Base-by-base conservation (phyloP, 2,888 invertebrate species). In the Cosmia trapezina region DNA sequence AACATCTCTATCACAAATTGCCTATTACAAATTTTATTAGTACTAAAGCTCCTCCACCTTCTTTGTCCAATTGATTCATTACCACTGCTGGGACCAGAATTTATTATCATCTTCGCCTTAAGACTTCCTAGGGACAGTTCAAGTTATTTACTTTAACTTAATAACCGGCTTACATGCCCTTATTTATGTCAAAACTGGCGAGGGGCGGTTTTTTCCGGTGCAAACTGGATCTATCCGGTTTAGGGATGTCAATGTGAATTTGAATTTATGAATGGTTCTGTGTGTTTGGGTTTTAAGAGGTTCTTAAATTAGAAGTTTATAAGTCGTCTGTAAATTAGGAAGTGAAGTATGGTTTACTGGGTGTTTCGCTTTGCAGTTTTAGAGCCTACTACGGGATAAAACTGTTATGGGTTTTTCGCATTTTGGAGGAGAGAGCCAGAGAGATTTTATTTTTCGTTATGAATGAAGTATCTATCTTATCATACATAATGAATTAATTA, bases 61-160 rank as follows among this genome's bases (percentile, higher is more conserved):
- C 73, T 76, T 81, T 82, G 73, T 81, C 57, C 85, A 62, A 85
- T 86, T 80, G 86, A 86, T 85, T 85, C 82, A 86, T 86, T 86
- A 83, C 85, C 70, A 60, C 57, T 70, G 84, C 37, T 70, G 71
- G 80, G 83, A 66, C 62, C 69, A 47, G 60, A 81, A 86, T 86
- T 86, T 87, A 86, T 87, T 76, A 83, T 85, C 80, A 79, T 80
- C 79, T 78, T 61, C 72, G 68, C 75, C 78, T 76, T 86, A 86
- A 86, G 83, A 79, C 77, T 83, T 73, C 78, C 79, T 87, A 86
- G 87, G 79, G 75, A 83, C 80, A 84, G 74, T 87, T 64, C 73
- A 90, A 88, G 87, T 90, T 91, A 92, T 91, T 91, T 91, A 91
- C 83, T 90, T 88, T 77, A 85, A 87, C 87, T 89, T 89, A 90